Evolutionary conservation across 2,113 vertebrate species (phyloP).

Genomic region (Bubo blakistoni): DNA sequence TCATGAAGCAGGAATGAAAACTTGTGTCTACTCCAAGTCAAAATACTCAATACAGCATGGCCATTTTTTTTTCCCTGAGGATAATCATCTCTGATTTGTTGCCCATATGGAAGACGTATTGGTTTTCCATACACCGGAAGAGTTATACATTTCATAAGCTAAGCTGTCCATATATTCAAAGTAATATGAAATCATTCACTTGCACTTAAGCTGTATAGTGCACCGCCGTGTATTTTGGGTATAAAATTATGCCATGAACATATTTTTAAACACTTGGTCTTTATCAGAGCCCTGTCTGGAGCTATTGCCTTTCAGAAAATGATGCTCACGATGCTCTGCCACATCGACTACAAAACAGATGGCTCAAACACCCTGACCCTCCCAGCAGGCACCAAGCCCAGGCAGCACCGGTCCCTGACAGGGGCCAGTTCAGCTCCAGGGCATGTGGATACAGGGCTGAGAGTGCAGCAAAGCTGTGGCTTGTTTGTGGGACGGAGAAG

Average conservation of each 20-base stretch:
- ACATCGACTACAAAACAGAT: not conserved
- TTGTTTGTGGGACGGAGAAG: not conserved
- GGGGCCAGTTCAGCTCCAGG: not conserved
- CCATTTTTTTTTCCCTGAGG: not conserved
- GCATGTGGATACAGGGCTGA: rapidly evolving
- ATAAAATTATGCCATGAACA: not conserved
- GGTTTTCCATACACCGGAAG: slow-evolving; percentile 17
- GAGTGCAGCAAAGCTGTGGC: not conserved
- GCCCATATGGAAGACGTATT: slow-evolving; percentile 46
- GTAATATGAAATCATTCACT: slow-evolving; percentile 19
- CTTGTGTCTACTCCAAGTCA: slow-evolving; percentile 21
- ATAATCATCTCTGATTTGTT: slow-evolving; percentile 49
- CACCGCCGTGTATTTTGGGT: not conserved
- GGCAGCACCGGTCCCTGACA: not conserved
- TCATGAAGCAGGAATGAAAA: slow-evolving; percentile 49
- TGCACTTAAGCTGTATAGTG: not conserved
- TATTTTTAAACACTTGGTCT: slow-evolving; percentile 17
- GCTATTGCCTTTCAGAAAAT: not conserved
- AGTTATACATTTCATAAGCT: slow-evolving; percentile 44
- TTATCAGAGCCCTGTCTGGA: slow-evolving; percentile 9
- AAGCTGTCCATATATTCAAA: slow-evolving; percentile 10
- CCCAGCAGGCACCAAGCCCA: not conserved
- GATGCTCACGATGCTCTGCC: not conserved
- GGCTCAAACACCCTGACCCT: rapidly evolving
- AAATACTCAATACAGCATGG: slow-evolving; percentile 17